Percentiles rank a stretch among this genome's conserved stretches.
Conservation (phyloP, 2,113 vertebrate genomes). For the Mohoua ochrocephala region DNA sequence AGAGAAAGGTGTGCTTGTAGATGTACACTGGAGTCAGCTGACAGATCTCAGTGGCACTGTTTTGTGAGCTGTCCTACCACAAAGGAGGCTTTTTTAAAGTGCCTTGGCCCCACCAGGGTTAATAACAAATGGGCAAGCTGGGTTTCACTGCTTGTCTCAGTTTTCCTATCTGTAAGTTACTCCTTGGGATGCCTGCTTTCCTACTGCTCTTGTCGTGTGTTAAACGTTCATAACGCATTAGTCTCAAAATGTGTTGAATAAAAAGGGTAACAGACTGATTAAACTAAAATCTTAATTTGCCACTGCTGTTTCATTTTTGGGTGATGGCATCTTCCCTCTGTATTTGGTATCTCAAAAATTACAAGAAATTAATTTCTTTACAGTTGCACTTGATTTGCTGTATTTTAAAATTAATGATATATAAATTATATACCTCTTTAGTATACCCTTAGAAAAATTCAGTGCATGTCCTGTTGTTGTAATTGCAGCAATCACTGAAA, state of each 20-base stretch:
- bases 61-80: background rate
- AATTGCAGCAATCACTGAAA: conserved; percentile 85
- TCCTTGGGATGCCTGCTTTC: background rate
- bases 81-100: background rate
- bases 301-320: background rate
- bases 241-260: background rate
- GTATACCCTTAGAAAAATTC: background rate
- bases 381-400: background rate
- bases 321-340: background rate
- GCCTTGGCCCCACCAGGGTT: background rate
- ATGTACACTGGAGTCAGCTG: background rate
- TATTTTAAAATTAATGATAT: background rate
- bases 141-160: background rate
- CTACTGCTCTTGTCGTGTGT: background rate
- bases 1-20: background rate
- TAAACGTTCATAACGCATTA: background rate
- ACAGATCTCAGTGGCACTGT: background rate
- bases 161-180: background rate
- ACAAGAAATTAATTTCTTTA: background rate
- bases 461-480: conserved; percentile 8
- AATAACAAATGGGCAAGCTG: background rate
- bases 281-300: background rate
- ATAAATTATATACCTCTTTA: background rate
- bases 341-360: background rate
- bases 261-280: background rate